Percentiles rank a stretch among this genome's conserved stretches.
These are phyloP conservation scores for Nemapogon koenigi DNA, from an alignment of 2,888 invertebrate genomes.

Conservation along the genomic window DNA sequence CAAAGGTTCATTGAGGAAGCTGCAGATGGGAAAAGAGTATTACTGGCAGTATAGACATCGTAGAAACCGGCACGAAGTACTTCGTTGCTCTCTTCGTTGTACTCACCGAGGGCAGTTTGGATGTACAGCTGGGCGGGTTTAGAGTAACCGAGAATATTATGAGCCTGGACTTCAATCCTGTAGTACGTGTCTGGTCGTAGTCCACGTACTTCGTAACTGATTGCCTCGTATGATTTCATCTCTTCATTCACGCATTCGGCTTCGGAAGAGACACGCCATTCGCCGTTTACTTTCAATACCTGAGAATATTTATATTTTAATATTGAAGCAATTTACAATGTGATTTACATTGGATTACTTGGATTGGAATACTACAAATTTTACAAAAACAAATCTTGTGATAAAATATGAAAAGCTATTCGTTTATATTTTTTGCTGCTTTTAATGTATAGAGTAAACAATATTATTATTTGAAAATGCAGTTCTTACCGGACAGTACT, in stretches of 20 bases:
- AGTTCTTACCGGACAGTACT: conserved; percentile 76
- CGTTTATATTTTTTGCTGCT: no score
- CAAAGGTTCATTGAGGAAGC: conserved; percentile 32
- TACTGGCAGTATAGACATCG: conserved; percentile 52
- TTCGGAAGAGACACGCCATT: conserved; percentile 66
- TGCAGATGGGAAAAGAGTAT: conserved; percentile 33
- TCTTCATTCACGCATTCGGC: conserved; percentile 66
- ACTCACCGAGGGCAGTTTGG: conserved; percentile 90
- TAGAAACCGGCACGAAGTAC: conserved; percentile 57
- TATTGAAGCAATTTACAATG: no score
- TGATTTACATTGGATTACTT: no score
- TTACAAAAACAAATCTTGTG: no score
- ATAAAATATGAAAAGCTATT: no score
- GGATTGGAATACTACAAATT: no score
- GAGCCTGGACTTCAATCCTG: conserved; percentile 82
- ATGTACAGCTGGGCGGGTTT: conserved; percentile 78
- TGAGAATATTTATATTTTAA: no score
- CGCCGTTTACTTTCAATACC: conserved; percentile 72
- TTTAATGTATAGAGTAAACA: no score
- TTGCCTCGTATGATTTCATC: conserved; percentile 67
- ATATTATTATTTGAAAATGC: no score
- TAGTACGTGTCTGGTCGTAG: conserved; percentile 83
- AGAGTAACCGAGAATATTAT: conserved; percentile 86
- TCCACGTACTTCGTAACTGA: conserved; percentile 70
- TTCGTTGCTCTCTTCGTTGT: conserved; percentile 54